Base-by-base conservation (phyloP, 2,888 invertebrate species). In the Cryptops parisi region DNA sequence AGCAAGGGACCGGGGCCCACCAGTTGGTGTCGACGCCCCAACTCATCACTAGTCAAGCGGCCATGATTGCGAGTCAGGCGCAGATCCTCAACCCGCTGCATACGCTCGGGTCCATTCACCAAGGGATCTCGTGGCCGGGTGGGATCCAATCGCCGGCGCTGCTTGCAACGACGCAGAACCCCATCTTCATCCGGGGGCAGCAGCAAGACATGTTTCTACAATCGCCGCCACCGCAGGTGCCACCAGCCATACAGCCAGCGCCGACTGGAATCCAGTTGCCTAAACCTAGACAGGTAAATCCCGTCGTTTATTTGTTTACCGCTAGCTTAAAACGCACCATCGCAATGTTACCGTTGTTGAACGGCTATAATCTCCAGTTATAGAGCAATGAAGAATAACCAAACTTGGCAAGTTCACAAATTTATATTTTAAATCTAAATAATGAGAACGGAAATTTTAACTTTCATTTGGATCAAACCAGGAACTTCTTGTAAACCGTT, bases 161-260 rank as follows among this genome's bases (percentile, higher is more conserved):
- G 3, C 72, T 84, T 12, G 68, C 71, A 6, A 70, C 72, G 1
- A 77, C 82, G 0, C 82, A 80, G 17, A 86, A 85, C 71, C 84
- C 82, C 5, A 86, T 88, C 62, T 82, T 84, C 67, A 87, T 89
- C 59, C 72, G 88, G 40, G 84, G 85, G 21, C 61, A 60, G 1
- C 87, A 85, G 64, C 79, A 81, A 1, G 87, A 87, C 65, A 65
- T 90, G 84, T 88, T 85, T 65, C 86, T 89, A 61, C 84, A 83
- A 62, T 80, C 79, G 60, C 82, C 81, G 60, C 84, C 86, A 15
- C 78, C 78, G 58, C 79, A 81, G 67, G 80, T 25, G 9, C 54
- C 55, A 4, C 57, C 59, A 33, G 54, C 56, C 12, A 57, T 45
- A 21, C 50, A 52, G 26, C 47, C 54, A 23, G 39, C 50, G 12